phyloP scores from a whole-genome alignment of 2,113 vertebrate species.

The Stegostoma tigrinum region DNA sequence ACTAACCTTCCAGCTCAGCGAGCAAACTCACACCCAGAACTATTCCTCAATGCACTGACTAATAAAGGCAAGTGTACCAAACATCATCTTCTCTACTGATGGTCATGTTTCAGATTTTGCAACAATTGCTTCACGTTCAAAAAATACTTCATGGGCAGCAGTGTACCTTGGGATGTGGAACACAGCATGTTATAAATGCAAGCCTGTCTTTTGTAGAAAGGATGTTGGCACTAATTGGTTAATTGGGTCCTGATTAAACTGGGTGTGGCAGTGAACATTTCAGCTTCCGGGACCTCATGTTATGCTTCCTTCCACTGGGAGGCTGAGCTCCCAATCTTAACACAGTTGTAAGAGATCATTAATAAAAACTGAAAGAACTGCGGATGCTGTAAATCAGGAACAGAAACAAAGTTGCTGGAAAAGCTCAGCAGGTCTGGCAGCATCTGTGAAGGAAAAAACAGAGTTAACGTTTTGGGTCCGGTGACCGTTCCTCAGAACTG shows the following conservation, averaged over 20 bases:
- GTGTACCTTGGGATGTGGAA: neutral
- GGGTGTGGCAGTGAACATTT: neutral
- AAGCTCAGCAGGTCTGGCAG: no score
- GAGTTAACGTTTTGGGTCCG: no score
- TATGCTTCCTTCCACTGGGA: neutral
- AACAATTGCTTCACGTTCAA: neutral
- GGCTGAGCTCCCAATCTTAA: neutral
- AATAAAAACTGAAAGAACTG: no score
- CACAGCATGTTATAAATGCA: neutral
- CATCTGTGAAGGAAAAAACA: no score
- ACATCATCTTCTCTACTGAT: neutral
- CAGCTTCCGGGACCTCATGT: neutral
- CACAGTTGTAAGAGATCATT: neutral
- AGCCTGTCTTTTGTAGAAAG: neutral
- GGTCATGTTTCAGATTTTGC: neutral
- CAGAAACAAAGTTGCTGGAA: no score
- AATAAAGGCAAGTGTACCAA: no score
- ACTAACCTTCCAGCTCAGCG: no score
- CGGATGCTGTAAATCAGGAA: no score
- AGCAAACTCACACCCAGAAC: no score
- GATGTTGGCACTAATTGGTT: neutral
- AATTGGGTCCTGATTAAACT: neutral
- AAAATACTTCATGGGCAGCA: neutral
- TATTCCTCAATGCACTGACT: no score
- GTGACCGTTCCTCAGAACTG: no score